These are phyloP conservation scores for Siderastrea siderea DNA, from an alignment of 92 coral and sea anemone genomes.

Conservation along the genomic window DNA sequence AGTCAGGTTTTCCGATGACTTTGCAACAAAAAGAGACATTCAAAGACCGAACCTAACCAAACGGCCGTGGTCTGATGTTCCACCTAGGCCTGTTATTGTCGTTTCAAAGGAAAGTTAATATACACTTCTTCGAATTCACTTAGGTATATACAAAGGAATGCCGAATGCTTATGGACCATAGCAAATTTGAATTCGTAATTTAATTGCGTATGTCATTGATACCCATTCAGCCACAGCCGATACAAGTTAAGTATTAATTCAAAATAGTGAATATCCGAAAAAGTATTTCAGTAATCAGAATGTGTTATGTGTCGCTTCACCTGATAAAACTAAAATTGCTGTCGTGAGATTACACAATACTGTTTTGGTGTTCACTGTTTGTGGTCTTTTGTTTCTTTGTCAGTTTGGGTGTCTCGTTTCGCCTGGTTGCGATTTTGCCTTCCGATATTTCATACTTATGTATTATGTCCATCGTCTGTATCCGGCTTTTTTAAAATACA, in stretches of 20 bases:
- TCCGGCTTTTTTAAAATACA: too few species aligned
- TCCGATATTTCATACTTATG: too few species aligned
- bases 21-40: background rate
- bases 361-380: background rate
- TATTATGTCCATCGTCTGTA: too few species aligned
- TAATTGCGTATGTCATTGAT: background rate
- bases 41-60: slow-evolving; percentile 9
- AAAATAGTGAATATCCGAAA: too few species aligned
- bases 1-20: slow-evolving; percentile 34
- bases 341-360: background rate
- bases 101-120: slow-evolving; percentile 21
- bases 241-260: too few species aligned
- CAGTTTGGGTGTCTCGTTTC: background rate
- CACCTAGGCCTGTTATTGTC: slow-evolving; percentile 8
- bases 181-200: background rate
- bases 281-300: too few species aligned
- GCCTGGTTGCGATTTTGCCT: too few species aligned
- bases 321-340: too few species aligned
- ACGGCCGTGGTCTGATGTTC: slow-evolving; percentile 13
- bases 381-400: background rate
- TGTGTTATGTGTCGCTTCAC: too few species aligned
- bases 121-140: background rate
- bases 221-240: background rate
- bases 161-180: background rate
- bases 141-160: background rate